Evolutionary conservation across 2,113 vertebrate genomes (phyloP), one percentile per base, ranked within the genome.

Genomic region (Oncorhynchus keta): DNA sequence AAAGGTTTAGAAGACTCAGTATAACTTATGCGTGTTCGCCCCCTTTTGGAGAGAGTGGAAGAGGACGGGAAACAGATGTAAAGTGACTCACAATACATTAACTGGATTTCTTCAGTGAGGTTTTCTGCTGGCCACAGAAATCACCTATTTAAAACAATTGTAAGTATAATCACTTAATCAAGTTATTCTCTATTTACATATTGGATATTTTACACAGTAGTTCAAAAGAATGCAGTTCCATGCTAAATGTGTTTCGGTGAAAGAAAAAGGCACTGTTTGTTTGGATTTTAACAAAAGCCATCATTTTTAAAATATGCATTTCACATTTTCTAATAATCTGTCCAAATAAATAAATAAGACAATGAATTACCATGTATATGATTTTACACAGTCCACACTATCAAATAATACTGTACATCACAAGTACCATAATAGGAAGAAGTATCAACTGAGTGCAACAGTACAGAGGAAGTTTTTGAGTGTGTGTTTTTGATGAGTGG

Each of bases 191-290:
- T 77, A 79, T 73, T 67, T 48, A 74, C 49, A 77, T 14, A 6
- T 20, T 28, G 45, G 1, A 64, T 61, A 72, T 39, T 24, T 81
- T 75, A 57, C 5, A 18, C 3, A 55, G 14, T 55, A 5, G 55
- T 14, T 16, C 35, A 26, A 68, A 59, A 76, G 26, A 76, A 48
- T 28, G 32, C 61, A 65, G 4, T 16, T 67, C 61, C 24, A 49
- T 22, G 28, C 45, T n/a, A 57, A 75, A 45, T 5, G 35, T 39
- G 32, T 39, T 11, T 9, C 1, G 20, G 9, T 59, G 49, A 30
- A 2, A 24, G 68, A 30, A 69, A 75, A 74, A 79, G 76, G 76
- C 79, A 84, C 76, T 8, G 12, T 24, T 22, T 24, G 22, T 26
- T 39, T 48, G 18, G 12, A 35, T 74, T 62, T 14, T 45, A 20